Conservation (phyloP, 2,888 invertebrate genomes). For the Thelaira solivaga region DNA sequence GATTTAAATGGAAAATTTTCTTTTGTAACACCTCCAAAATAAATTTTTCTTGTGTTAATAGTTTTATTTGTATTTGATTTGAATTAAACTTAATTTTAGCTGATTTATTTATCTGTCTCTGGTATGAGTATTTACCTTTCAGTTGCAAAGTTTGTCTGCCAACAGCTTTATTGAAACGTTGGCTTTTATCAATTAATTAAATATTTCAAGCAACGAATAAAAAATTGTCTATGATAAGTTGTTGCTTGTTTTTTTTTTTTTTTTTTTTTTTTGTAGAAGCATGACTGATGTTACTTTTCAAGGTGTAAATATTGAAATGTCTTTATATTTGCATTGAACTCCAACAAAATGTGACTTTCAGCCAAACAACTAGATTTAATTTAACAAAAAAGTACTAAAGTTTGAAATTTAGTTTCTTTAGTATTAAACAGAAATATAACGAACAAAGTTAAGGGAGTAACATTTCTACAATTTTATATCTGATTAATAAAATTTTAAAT, state of each 20-base stretch:
- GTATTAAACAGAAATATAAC: conserved; percentile 19
- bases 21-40: not conserved
- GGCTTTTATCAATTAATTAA: conserved; percentile 59
- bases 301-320: conserved; percentile 48
- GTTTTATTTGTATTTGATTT: conserved; percentile 29
- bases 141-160: conserved; percentile 54
- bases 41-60: not conserved
- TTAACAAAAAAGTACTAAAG: conserved; percentile 28
- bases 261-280: conserved; percentile 3
- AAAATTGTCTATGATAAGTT: not conserved
- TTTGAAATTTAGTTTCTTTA: conserved; percentile 6
- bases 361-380: conserved; percentile 47
- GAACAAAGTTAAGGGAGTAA: no score
- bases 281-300: conserved; percentile 13
- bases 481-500: no score
- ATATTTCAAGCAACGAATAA: conserved; percentile 21
- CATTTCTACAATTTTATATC: no score
- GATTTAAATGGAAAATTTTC: not conserved
- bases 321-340: conserved; percentile 54
- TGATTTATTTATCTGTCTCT: conserved; percentile 43
- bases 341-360: conserved; percentile 45
- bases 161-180: conserved; percentile 55
- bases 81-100: conserved; percentile 36
- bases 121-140: conserved; percentile 26
- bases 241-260: not conserved